Evolutionary conservation across 2,888 invertebrate genomes (phyloP).

Genomic region (Laothoe populi): DNA sequence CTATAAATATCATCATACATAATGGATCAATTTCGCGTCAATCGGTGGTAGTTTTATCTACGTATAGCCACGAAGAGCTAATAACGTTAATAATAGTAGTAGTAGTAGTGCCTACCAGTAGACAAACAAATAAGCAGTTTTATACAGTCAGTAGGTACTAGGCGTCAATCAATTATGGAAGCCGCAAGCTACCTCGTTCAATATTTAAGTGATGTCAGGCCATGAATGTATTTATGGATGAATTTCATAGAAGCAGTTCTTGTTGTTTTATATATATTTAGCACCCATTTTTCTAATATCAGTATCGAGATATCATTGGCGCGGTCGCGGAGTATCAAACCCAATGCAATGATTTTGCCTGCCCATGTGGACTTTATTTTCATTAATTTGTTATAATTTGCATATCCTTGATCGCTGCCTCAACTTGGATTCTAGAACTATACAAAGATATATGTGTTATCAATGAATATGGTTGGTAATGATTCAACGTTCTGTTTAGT

Average conservation of each 20-base stretch:
- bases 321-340: slow-evolving; percentile 33
- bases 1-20: too few relatives aligned
- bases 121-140: neutral
- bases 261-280: neutral
- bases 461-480: neutral
- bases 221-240: slow-evolving; percentile 13
- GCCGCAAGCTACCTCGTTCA: slow-evolving; percentile 3
- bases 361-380: slow-evolving; percentile 18
- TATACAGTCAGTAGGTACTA: neutral
- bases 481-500: neutral
- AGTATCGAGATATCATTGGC: slow-evolving; percentile 23
- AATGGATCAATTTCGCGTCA: too few relatives aligned
- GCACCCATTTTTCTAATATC: slow-evolving; percentile 21
- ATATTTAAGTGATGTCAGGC: slow-evolving; percentile 15
- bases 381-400: slow-evolving; percentile 30
- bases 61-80: too few relatives aligned
- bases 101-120: neutral
- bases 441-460: slow-evolving; percentile 27
- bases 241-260: slow-evolving; percentile 3
- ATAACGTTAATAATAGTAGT: too few relatives aligned
- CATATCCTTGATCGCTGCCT: slow-evolving; percentile 32
- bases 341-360: slow-evolving; percentile 25
- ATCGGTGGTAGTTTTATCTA: too few relatives aligned
- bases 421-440: slow-evolving; percentile 30
- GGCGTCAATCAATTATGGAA: slow-evolving; percentile 11